phyloP scores from a whole-genome alignment of 2,888 invertebrate genomes.

The Malachius bipustulatus region DNA sequence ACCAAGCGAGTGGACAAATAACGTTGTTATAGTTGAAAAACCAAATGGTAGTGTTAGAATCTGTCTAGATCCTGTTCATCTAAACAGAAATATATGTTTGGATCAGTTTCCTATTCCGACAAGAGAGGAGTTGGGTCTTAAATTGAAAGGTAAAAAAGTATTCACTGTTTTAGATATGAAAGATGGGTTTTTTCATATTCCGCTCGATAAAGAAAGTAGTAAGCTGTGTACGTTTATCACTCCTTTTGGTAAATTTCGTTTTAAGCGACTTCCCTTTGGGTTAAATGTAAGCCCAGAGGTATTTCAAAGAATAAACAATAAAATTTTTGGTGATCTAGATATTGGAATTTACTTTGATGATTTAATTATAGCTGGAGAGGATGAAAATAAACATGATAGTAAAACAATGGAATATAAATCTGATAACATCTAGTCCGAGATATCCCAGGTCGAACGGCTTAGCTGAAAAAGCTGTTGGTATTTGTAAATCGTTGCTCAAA shows the following conservation, averaged over 20 bases:
- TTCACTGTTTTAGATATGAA: constrained; percentile 24
- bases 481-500: too few relatives aligned
- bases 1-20: constrained; percentile 17
- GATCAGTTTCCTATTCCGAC: constrained; percentile 19
- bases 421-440: constrained; percentile 5
- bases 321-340: constrained; percentile 27
- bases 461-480: background rate
- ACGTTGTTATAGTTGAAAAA: constrained; percentile 23
- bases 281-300: constrained; percentile 21
- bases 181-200: constrained; percentile 27
- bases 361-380: constrained; percentile 17
- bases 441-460: too few relatives aligned
- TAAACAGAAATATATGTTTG: constrained; percentile 19
- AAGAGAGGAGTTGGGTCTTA: constrained; percentile 18
- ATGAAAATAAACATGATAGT: constrained; percentile 20
- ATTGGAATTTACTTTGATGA: constrained; percentile 28
- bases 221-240: constrained; percentile 24
- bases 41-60: constrained; percentile 20
- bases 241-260: constrained; percentile 23
- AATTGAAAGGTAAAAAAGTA: constrained; percentile 17
- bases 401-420: constrained; percentile 9
- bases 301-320: constrained; percentile 26
- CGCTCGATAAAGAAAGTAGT: constrained; percentile 21
- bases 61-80: constrained; percentile 23
- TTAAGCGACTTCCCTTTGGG: constrained; percentile 17